Evolutionary conservation across 2,113 vertebrate species (phyloP).

Genomic region (Labeo catla): DNA sequence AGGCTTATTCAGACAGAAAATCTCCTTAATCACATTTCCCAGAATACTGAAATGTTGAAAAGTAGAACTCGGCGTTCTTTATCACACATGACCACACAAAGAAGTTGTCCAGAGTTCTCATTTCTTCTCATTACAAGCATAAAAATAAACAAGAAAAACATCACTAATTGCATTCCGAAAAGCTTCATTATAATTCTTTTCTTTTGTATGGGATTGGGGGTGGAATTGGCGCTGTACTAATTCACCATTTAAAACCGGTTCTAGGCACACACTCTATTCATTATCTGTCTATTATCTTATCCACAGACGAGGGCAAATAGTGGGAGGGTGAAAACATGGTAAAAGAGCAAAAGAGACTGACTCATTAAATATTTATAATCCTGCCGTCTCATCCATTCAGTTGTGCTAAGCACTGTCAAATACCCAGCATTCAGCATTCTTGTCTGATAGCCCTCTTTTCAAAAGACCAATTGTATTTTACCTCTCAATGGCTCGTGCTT

Average conservation of each 20-base stretch:
- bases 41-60: neutral
- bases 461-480: slow-evolving; percentile 12
- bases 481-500: slow-evolving; percentile 14
- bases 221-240: neutral
- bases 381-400: slow-evolving; percentile 54
- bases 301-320: neutral
- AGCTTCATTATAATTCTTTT: neutral
- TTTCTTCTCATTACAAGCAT: neutral
- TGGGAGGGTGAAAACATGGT: neutral
- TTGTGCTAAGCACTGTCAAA: slow-evolving; percentile 12
- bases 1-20: neutral
- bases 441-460: neutral
- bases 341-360: slow-evolving; percentile 3
- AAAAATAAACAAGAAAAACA: neutral
- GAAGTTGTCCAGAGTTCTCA: neutral
- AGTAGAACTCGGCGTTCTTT: neutral
- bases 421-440: neutral
- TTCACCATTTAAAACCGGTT: neutral
- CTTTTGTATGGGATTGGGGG: neutral
- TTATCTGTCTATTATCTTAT: slow-evolving; percentile 13
- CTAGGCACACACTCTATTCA: neutral
- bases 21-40: neutral
- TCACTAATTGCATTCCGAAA: neutral
- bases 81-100: neutral
- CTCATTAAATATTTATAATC: slow-evolving; percentile 64